These are phyloP conservation scores for Synergus japonicus DNA, from an alignment of 2,888 invertebrate genomes.

Conservation along the genomic window DNA sequence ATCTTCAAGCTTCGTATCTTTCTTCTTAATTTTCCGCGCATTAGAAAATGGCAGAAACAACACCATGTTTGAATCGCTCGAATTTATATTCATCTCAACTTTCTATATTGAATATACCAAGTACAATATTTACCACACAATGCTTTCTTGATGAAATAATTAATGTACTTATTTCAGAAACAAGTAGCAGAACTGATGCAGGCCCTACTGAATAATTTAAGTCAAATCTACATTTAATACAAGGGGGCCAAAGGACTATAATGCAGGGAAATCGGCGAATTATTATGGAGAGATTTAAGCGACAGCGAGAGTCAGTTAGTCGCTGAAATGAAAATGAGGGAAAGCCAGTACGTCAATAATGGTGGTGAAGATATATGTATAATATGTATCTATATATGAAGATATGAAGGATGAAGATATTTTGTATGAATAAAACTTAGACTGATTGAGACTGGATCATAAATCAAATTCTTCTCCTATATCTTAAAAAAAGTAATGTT, in stretches of 20 bases:
- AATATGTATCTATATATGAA: too few relatives aligned
- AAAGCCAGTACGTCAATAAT: not conserved
- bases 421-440: not conserved
- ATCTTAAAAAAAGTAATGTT: too few relatives aligned
- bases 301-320: not conserved
- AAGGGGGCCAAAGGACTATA: not conserved
- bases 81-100: not conserved
- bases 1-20: constrained; percentile 8
- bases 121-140: too few relatives aligned
- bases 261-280: not conserved
- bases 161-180: constrained; percentile 24
- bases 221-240: not conserved
- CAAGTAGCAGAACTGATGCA: not conserved
- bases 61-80: not conserved
- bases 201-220: constrained; percentile 6
- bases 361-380: not conserved
- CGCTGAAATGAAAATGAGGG: not conserved
- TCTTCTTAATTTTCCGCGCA: constrained; percentile 6
- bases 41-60: constrained; percentile 4
- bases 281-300: not conserved
- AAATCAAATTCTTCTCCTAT: not conserved
- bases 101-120: not conserved
- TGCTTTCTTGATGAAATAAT: constrained; percentile 14
- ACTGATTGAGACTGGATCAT: not conserved
- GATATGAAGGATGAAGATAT: not conserved